These are phyloP conservation scores for Pomacea maculata DNA, from an alignment of 1,140 invertebrate genomes.

Conservation along the genomic window DNA sequence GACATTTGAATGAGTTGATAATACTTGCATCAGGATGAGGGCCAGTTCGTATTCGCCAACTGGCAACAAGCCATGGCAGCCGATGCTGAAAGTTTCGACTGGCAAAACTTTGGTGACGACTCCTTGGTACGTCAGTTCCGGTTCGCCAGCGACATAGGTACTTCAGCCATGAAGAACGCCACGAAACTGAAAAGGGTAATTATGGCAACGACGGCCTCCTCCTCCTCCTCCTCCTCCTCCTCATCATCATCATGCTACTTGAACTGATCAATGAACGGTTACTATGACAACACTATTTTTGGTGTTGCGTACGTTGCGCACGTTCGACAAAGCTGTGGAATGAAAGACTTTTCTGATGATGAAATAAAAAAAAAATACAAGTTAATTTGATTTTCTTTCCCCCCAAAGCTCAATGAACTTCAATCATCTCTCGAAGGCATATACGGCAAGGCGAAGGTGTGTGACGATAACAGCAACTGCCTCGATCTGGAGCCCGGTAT, in stretches of 20 bases:
- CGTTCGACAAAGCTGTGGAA: no score
- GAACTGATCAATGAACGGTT: not conserved
- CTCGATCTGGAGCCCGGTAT: slow-evolving; percentile 32
- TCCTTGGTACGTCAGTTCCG: slow-evolving; percentile 78
- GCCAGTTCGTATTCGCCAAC: slow-evolving; percentile 26
- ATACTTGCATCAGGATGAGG: slow-evolving; percentile 23
- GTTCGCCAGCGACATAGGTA: slow-evolving; percentile 81
- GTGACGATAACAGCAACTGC: slow-evolving; percentile 11
- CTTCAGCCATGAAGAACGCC: slow-evolving; percentile 69
- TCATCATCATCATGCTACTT: no score
- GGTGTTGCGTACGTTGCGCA: no score
- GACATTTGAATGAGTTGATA: not conserved
- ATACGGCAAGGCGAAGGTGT: slow-evolving; percentile 61
- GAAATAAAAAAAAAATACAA: not conserved
- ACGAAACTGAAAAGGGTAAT: slow-evolving; percentile 29
- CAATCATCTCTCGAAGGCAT: slow-evolving; percentile 57
- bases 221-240: no score
- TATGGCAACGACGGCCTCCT: not conserved
- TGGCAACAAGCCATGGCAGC: slow-evolving; percentile 48
- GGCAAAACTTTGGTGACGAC: slow-evolving; percentile 75
- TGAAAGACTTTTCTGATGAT: no score
- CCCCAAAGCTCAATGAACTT: slow-evolving; percentile 32
- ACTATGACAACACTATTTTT: not conserved
- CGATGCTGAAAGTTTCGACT: slow-evolving; percentile 67
- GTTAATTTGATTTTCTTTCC: no score